Evolutionary conservation across 92 coral and sea anemone genomes (phyloP).

Genomic region (Plumapathes pennacea): DNA sequence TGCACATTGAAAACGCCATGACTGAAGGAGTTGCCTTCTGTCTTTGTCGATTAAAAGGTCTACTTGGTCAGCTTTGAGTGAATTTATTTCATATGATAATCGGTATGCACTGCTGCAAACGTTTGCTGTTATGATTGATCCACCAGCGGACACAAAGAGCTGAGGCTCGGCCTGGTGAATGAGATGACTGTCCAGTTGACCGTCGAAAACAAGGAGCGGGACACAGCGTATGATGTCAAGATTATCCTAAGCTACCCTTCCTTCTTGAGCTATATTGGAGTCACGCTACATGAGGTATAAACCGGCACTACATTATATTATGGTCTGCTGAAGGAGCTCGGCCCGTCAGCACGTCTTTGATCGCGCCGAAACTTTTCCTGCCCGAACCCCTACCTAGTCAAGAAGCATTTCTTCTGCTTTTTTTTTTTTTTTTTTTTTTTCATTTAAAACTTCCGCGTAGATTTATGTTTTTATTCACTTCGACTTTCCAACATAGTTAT

Average conservation of each 20-base stretch:
- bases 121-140: neutral
- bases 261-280: constrained; percentile 62
- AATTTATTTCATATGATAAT: neutral
- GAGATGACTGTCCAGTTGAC: constrained; percentile 51
- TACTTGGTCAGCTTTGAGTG: too few relatives aligned
- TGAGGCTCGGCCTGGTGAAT: constrained; percentile 56
- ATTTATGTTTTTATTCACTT: too few relatives aligned
- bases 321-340: neutral
- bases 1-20: too few relatives aligned
- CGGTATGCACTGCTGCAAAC: neutral
- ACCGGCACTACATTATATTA: neutral
- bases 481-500: too few relatives aligned
- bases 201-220: constrained; percentile 74
- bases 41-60: too few relatives aligned
- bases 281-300: constrained; percentile 9
- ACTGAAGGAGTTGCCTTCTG: too few relatives aligned
- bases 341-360: too few relatives aligned
- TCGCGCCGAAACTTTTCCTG: too few relatives aligned
- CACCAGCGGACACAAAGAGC: constrained; percentile 46
- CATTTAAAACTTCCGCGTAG: too few relatives aligned
- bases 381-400: too few relatives aligned
- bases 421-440: too few relatives aligned
- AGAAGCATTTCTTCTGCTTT: too few relatives aligned
- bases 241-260: constrained; percentile 71
- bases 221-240: constrained; percentile 87